phyloP scores from a whole-genome alignment of 2,888 invertebrate genomes.

The Cephus spinipes region DNA sequence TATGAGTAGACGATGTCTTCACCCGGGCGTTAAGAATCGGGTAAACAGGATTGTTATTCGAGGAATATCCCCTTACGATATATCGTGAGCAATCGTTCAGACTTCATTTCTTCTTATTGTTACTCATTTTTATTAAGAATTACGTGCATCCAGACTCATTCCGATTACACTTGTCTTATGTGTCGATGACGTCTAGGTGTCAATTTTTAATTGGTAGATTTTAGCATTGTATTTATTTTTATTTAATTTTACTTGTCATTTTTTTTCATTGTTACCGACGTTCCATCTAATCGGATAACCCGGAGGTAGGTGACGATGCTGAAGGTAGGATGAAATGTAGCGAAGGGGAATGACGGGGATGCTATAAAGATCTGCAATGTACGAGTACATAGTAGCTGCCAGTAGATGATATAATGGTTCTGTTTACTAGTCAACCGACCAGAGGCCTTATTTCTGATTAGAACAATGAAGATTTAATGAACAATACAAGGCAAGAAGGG shows the following conservation, averaged over 20 bases:
- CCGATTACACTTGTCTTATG: not conserved
- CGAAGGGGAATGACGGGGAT: constrained; percentile 1
- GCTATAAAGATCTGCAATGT: not conserved
- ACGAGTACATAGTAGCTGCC: constrained; percentile 9
- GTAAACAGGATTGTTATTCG: constrained; percentile 45
- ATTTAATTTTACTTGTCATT: not conserved
- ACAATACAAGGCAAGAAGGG: not conserved
- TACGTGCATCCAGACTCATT: not conserved
- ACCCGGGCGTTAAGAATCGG: constrained; percentile 3
- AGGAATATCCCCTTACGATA: constrained; percentile 43
- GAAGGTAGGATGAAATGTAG: not conserved
- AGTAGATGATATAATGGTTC: constrained; percentile 26
- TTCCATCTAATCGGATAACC: not conserved
- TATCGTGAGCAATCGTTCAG: constrained; percentile 5
- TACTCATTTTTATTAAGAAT: not conserved
- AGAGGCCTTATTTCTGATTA: constrained; percentile 16
- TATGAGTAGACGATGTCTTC: not conserved
- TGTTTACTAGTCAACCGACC: constrained; percentile 21
- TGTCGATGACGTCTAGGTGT: not conserved
- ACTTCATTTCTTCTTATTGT: not conserved
- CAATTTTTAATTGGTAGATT: not conserved
- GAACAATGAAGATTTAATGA: constrained; percentile 9
- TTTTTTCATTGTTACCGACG: not conserved
- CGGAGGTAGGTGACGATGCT: not conserved
- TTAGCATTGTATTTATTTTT: not conserved